phyloP scores from a whole-genome alignment of 2,113 vertebrate species.

The Xiphorhynchus elegans region DNA sequence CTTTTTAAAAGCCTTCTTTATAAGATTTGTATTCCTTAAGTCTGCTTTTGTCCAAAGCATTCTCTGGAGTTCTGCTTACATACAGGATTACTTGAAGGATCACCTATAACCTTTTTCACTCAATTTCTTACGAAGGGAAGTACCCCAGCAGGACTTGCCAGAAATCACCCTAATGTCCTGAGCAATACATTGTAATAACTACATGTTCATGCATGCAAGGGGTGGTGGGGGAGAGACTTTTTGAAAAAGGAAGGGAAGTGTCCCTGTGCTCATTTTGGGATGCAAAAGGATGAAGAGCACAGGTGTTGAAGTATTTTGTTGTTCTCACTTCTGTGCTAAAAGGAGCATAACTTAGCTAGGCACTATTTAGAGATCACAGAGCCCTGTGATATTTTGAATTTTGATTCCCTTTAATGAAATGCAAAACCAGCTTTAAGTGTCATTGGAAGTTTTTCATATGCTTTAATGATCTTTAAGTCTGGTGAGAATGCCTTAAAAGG shows the following conservation, averaged over 20 bases:
- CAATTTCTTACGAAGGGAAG: background rate
- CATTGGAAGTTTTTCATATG: background rate
- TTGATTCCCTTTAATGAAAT: background rate
- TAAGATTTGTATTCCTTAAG: background rate
- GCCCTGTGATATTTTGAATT: background rate
- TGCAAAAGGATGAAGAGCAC: background rate
- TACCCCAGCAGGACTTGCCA: background rate
- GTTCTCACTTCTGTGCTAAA: background rate
- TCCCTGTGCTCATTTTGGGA: background rate
- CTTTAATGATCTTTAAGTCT: background rate
- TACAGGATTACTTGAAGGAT: background rate
- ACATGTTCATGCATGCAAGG: accelerated
- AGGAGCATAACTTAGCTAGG: background rate
- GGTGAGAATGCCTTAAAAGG: background rate
- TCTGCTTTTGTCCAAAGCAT: background rate
- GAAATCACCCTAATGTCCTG: background rate
- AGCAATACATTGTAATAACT: background rate
- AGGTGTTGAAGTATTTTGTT: background rate
- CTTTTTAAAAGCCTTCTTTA: background rate
- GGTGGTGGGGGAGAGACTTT: background rate
- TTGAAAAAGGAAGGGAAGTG: background rate
- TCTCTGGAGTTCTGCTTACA: background rate
- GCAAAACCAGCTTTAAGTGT: background rate
- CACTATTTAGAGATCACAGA: background rate
- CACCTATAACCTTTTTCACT: background rate